Conservation (phyloP, 2,797 vertebrate species). For the Setipinna tenuifilis region DNA sequence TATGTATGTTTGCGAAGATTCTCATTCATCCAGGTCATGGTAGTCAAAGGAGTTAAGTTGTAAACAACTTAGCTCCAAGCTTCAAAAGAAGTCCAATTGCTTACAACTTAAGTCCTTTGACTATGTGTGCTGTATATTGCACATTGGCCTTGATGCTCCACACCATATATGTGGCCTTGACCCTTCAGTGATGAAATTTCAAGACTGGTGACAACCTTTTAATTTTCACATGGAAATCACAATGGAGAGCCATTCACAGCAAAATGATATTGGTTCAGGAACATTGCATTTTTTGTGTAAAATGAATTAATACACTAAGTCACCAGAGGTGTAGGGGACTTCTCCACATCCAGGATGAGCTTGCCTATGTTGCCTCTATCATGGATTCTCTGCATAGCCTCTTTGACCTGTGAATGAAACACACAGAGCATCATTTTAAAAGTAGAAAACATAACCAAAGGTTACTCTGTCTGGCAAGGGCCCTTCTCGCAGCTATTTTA, state of each 20-base stretch:
- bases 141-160: no score
- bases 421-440: slow-evolving; percentile 36
- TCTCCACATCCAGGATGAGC: slow-evolving; percentile 96
- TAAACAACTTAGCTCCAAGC: no score
- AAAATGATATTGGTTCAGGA: not conserved
- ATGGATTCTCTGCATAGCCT: slow-evolving; percentile 99
- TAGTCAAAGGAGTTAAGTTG: no score
- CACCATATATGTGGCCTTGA: no score
- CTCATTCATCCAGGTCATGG: no score
- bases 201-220: not conserved
- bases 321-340: slow-evolving; percentile 95
- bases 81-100: no score
- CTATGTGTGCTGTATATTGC: no score
- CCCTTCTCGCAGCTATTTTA: no score
- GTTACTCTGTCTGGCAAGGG: no score
- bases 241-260: not conserved
- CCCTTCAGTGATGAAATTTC: no score
- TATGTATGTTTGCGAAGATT: no score
- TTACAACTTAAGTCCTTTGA: no score
- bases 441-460: not conserved
- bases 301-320: slow-evolving; percentile 32
- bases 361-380: slow-evolving; percentile 98
- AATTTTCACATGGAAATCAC: not conserved
- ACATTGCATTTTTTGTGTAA: not conserved
- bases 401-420: slow-evolving; percentile 86